Evolutionary conservation across 2,888 invertebrate genomes (phyloP).

Genomic region (Oligia latruncula): DNA sequence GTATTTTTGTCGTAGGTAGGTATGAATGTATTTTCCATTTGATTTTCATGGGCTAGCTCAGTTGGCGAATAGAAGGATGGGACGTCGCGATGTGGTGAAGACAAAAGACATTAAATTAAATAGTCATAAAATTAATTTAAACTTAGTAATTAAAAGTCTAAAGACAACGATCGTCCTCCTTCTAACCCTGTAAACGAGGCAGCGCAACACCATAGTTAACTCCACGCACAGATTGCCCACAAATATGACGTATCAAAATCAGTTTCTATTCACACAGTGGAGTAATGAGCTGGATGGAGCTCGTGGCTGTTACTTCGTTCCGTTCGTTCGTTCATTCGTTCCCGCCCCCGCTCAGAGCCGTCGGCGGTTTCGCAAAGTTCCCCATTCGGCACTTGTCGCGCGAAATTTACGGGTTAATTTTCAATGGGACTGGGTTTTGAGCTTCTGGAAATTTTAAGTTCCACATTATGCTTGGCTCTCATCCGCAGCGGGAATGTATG

Average conservation of each 20-base stretch:
- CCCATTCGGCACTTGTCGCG: slow-evolving; percentile 87
- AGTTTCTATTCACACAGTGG: slow-evolving; percentile 69
- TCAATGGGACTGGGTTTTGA: slow-evolving; percentile 85
- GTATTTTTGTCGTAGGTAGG: background rate
- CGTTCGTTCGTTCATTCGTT: slow-evolving; percentile 56
- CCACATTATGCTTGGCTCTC: slow-evolving; percentile 77
- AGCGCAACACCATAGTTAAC: slow-evolving; percentile 2
- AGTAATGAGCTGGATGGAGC: slow-evolving; percentile 82
- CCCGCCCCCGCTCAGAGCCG: slow-evolving; percentile 74
- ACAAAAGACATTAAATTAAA: background rate
- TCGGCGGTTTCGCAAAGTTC: slow-evolving; percentile 88
- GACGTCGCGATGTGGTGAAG: too few species aligned
- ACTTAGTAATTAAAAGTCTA: background rate
- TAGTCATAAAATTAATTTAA: background rate
- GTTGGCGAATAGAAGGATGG: background rate
- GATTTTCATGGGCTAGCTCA: background rate
- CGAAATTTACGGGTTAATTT: slow-evolving; percentile 90
- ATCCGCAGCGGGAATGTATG: slow-evolving; percentile 67
- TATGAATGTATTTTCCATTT: background rate
- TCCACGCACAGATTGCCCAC: slow-evolving; percentile 22
- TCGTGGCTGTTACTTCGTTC: slow-evolving; percentile 63
- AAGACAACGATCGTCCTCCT: background rate
- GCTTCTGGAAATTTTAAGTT: slow-evolving; percentile 85
- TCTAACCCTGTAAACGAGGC: slow-evolving; percentile 9
- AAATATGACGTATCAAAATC: slow-evolving; percentile 65